phyloP scores from a whole-genome alignment of 2,113 vertebrate species.

The Podiceps cristatus region DNA sequence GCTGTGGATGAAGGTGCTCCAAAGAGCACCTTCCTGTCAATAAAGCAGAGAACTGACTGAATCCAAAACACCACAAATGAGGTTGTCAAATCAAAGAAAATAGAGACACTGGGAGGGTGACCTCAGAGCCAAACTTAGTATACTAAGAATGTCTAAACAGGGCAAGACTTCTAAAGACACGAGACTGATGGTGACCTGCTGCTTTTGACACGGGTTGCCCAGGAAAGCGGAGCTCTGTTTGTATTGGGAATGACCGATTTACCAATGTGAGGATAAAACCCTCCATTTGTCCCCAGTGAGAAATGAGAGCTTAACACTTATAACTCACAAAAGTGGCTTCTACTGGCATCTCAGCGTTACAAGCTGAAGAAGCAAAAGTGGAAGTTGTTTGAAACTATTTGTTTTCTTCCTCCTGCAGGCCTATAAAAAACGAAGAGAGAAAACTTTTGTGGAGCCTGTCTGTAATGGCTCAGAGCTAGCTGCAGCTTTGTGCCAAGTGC shows the following conservation, averaged over 20 bases:
- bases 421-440: background rate
- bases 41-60: background rate
- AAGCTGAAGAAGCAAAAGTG: background rate
- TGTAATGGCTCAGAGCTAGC: background rate
- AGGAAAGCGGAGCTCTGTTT: background rate
- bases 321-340: background rate
- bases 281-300: background rate
- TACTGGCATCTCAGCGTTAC: background rate
- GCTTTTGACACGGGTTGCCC: background rate
- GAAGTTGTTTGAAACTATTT: background rate
- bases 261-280: background rate
- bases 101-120: fast-evolving
- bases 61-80: background rate
- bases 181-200: background rate
- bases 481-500: background rate
- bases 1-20: background rate
- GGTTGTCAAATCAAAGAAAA: background rate
- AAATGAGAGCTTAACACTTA: background rate
- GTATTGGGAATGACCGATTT: background rate
- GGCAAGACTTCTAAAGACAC: background rate
- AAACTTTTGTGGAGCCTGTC: background rate
- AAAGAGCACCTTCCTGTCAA: background rate
- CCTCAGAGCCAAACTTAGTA: background rate
- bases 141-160: background rate
- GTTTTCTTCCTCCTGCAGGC: background rate